Evolutionary conservation across 2,113 vertebrate species (phyloP).

Genomic region (Chionomys nivalis): DNA sequence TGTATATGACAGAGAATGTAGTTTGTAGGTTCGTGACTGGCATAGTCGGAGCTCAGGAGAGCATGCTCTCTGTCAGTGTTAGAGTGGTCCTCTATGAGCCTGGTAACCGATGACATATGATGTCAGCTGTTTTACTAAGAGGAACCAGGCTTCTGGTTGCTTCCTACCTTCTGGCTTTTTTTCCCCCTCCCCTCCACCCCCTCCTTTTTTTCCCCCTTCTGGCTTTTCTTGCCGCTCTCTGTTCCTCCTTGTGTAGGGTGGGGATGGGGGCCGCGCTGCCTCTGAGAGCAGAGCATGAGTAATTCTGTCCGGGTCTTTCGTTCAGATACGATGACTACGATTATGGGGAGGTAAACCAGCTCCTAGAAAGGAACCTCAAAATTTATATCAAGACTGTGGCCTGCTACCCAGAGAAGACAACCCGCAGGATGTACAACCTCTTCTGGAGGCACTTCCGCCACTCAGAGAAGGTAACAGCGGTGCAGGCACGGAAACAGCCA

Average conservation of each 20-base stretch:
- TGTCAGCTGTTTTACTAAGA: conserved; percentile 36
- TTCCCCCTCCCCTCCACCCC: no score
- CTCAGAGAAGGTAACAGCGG: conserved; percentile 93
- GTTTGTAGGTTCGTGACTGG: neutral
- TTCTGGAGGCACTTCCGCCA: conserved; percentile 98
- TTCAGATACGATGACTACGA: conserved; percentile 95
- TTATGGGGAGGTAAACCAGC: conserved; percentile 95
- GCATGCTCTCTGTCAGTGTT: neutral
- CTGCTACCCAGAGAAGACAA: conserved; percentile 96
- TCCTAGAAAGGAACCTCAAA: conserved; percentile 95
- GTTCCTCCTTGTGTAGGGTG: neutral
- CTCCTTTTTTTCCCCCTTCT: neutral
- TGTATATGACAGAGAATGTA: neutral
- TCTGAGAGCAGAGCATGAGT: neutral
- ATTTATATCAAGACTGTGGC: conserved; percentile 96
- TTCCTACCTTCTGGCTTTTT: conserved; percentile 40
- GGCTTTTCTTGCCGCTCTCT: conserved; percentile 18
- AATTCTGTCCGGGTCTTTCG: neutral
- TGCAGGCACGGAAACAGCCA: neutral
- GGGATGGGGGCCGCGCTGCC: neutral
- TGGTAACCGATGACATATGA: neutral
- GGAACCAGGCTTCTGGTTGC: conserved; percentile 43
- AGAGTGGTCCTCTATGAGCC: neutral
- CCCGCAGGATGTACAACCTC: conserved; percentile 87
- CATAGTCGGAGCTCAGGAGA: neutral